Base-by-base conservation (phyloP, 2,888 invertebrate species). In the Odontocolon sp. region DNA sequence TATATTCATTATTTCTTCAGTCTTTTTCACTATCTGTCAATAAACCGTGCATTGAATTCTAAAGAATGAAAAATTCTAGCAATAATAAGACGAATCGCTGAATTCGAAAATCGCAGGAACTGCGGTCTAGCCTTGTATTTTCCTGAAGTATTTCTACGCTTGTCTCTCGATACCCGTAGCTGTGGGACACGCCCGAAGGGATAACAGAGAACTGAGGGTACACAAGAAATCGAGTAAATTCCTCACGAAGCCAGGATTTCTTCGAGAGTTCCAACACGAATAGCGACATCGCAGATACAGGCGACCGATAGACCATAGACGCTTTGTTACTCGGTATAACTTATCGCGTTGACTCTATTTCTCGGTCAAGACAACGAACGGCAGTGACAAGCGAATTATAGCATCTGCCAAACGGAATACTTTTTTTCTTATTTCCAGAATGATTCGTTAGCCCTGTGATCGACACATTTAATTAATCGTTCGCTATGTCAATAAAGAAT, bases 321-420 rank as follows among this genome's bases (percentile, higher is more conserved):
- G 59, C 59, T 67, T 73, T 67, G 67, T 67, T 61, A 52, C 36
- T 36, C 38, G 59, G 9, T 67, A 61, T 36, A 59, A 59, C 66
- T 61, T 52, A 52, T 56, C n/a, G 21, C 18, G n/a, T n/a, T 5
- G 4, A 11, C n/a, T 50, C 16, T 5, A 14, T 64, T 14, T 14
- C 50, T 33, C n/a, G 4, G 3, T 3, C 14, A 50, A 14, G 36
- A 50, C 14, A 16, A 66, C 38, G 52, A 45, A 28, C 31, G 59
- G n/a, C 16, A 16, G 28, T 16, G n/a, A n/a, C 3, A 5, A 28
- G 31, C 33, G 42, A 21, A 40, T 21, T 23, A 21, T 23, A 33
- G 14, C 21, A 28, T 38, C 26, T 50, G 9, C 26, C 50, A 50
- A 36, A n/a, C 52, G 5, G 50, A 31, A 21, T 33, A 54, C 54